These are phyloP conservation scores for Channa argus DNA, from an alignment of 2,113 vertebrate genomes.

Conservation along the genomic window DNA sequence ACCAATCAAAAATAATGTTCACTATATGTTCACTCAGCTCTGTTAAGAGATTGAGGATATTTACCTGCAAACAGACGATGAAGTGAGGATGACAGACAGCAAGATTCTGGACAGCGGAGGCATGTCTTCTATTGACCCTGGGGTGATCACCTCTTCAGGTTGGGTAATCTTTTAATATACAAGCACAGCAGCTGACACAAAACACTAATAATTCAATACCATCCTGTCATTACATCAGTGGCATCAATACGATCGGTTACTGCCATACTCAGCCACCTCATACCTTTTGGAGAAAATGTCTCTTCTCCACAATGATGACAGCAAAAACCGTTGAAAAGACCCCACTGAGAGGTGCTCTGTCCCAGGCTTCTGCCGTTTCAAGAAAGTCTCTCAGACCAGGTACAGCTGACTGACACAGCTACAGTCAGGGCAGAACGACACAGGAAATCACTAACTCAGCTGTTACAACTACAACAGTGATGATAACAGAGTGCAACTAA, in stretches of 20 bases:
- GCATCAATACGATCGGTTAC: too few species aligned
- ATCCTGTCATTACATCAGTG: too few species aligned
- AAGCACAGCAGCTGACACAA: not conserved
- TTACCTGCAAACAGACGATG: conserved; percentile 86
- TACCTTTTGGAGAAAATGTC: conserved; percentile 87
- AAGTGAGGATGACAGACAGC: conserved; percentile 85
- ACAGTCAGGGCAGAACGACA: conserved; percentile 8
- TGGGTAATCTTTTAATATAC: conserved; percentile 71
- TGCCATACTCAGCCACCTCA: not conserved
- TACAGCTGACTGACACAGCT: conserved; percentile 87
- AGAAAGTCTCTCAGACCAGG: conserved; percentile 87
- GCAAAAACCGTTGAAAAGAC: conserved; percentile 90
- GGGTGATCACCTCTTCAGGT: conserved; percentile 78
- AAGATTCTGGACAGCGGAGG: conserved; percentile 89
- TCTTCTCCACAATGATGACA: conserved; percentile 88
- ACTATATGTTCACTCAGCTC: not conserved
- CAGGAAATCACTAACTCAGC: not conserved
- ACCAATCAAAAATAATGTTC: not conserved
- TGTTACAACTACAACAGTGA: too few species aligned
- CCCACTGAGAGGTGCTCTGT: conserved; percentile 75
- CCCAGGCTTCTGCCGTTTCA: conserved; percentile 80
- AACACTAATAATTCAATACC: too few species aligned
- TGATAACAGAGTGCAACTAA: not conserved
- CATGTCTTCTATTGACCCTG: conserved; percentile 85
- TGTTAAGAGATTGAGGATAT: not conserved